These are phyloP conservation scores for Epizoanthus illoricatus DNA, from an alignment of 92 coral and sea anemone species.

Conservation along the genomic window DNA sequence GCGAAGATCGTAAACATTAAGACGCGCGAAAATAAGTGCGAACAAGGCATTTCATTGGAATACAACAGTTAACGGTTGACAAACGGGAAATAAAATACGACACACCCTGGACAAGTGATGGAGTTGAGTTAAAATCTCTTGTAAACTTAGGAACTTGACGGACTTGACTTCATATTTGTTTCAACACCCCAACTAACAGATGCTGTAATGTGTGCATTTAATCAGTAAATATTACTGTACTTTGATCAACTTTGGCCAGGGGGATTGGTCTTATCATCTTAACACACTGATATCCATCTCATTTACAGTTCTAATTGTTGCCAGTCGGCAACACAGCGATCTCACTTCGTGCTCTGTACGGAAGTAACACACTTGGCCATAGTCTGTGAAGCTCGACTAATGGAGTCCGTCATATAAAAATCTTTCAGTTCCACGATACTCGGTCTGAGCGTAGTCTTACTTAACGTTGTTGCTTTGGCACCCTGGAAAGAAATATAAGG, in stretches of 20 bases:
- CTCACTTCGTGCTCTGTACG: constrained; percentile 82
- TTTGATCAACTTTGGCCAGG: not conserved
- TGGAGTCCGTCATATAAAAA: constrained; percentile 98
- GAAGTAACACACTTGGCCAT: constrained; percentile 97
- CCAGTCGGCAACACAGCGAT: not conserved
- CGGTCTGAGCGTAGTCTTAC: constrained; percentile 65
- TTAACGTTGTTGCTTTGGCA: constrained; percentile 62
- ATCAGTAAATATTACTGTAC: not conserved
- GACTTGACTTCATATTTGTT: not conserved
- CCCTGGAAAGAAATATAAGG: constrained; percentile 46
- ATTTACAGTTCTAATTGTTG: not conserved
- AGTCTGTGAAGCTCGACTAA: constrained; percentile 97
- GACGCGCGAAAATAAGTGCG: no score
- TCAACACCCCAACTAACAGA: not conserved
- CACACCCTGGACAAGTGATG: not conserved
- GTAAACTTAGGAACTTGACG: not conserved
- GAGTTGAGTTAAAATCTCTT: not conserved
- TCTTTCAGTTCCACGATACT: constrained; percentile 86
- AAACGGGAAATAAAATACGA: not conserved
- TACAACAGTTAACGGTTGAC: no score
- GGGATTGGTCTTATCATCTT: not conserved
- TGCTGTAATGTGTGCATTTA: no score
- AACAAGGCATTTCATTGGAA: no score
- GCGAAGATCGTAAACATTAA: no score
- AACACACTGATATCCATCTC: not conserved